phyloP scores from a whole-genome alignment of 2,797 vertebrate species.

The Merluccius polli region DNA sequence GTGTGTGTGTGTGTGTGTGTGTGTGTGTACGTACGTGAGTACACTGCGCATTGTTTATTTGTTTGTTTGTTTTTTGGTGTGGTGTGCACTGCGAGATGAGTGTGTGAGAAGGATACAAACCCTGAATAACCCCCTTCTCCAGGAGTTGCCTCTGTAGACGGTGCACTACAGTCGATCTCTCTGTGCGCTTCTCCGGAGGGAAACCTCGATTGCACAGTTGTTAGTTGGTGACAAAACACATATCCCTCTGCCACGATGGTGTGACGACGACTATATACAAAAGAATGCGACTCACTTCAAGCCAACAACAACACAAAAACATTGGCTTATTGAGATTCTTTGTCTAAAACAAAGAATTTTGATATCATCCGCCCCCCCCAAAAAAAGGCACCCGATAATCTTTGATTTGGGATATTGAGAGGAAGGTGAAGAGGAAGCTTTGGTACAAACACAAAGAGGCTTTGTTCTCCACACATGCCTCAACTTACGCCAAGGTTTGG shows the following conservation, averaged over 20 bases:
- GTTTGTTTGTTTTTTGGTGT: too few species aligned
- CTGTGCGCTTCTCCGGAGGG: constrained; percentile 43
- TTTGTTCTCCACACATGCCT: constrained; percentile 68
- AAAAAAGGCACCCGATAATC: constrained; percentile 65
- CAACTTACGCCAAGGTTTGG: constrained; percentile 71
- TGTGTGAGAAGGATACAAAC: constrained; percentile 24
- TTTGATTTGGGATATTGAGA: constrained; percentile 69
- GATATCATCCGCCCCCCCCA: constrained; percentile 66
- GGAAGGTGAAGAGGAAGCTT: constrained; percentile 60
- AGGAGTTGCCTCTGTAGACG: too few species aligned
- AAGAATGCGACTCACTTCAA: constrained; percentile 55
- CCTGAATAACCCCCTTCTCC: constrained; percentile 1
- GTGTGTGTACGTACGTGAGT: constrained; percentile 6
- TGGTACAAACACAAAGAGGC: constrained; percentile 64
- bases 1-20: neutral
- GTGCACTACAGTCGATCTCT: constrained; percentile 30
- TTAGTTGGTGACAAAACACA: constrained; percentile 53
- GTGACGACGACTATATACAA: constrained; percentile 62
- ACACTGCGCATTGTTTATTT: too few species aligned
- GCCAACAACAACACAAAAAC: constrained; percentile 64
- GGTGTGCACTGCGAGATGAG: neutral
- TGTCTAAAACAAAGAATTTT: constrained; percentile 60
- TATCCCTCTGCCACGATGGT: constrained; percentile 48
- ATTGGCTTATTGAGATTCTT: constrained; percentile 62
- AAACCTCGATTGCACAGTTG: constrained; percentile 42